These are phyloP conservation scores for Oxycera nigricornis DNA, from an alignment of 2,888 invertebrate species.

Conservation along the genomic window DNA sequence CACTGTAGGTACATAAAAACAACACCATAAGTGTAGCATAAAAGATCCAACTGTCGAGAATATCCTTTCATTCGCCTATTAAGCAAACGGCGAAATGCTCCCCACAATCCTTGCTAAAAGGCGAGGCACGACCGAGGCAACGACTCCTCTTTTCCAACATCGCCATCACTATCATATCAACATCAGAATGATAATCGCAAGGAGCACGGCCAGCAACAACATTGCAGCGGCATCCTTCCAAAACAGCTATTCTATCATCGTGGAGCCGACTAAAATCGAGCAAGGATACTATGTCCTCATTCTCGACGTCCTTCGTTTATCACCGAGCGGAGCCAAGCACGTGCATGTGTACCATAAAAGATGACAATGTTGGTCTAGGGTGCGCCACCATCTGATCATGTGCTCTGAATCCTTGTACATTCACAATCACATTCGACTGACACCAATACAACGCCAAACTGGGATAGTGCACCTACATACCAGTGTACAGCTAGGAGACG, in stretches of 20 bases:
- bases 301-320: slow-evolving; percentile 12
- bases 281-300: slow-evolving; percentile 29
- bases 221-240: slow-evolving; percentile 3
- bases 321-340: not conserved
- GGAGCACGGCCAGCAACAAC: slow-evolving; percentile 14
- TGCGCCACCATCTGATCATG: slow-evolving; percentile 37
- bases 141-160: slow-evolving; percentile 4
- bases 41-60: slow-evolving; percentile 24
- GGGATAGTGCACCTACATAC: not conserved
- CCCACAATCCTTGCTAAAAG: not conserved
- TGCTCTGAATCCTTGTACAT: slow-evolving; percentile 9
- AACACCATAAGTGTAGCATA: slow-evolving; percentile 24
- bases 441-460: not conserved
- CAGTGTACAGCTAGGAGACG: not conserved
- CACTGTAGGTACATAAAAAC: not conserved
- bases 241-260: slow-evolving; percentile 2
- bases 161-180: slow-evolving; percentile 20
- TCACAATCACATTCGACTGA: slow-evolving; percentile 4
- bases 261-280: slow-evolving; percentile 25
- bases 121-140: not conserved
- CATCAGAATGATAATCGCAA: slow-evolving; percentile 29
- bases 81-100: slow-evolving; percentile 33
- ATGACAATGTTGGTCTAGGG: slow-evolving; percentile 32
- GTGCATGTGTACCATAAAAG: slow-evolving; percentile 36
- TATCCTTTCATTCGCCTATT: slow-evolving; percentile 37